These are phyloP conservation scores for Eidolon helvum DNA, from an alignment of 2,113 vertebrate species.

Conservation along the genomic window DNA sequence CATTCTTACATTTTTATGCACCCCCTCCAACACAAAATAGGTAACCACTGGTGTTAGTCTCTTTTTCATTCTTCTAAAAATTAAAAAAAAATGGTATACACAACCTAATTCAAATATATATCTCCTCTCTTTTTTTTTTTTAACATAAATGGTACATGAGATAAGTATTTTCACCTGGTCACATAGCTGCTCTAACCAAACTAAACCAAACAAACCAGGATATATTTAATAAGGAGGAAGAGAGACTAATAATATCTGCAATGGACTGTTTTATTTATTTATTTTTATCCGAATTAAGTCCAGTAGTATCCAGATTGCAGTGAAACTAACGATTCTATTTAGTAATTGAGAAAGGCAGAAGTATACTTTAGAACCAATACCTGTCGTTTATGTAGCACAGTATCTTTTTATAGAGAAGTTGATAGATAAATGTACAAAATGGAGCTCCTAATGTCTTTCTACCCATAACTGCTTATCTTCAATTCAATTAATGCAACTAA, in stretches of 20 bases:
- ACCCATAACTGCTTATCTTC: conserved; percentile 22
- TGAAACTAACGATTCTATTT: conserved; percentile 30
- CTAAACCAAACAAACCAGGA: not conserved
- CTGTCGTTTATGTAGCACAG: not conserved
- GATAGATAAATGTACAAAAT: conserved; percentile 25
- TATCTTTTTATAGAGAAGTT: not conserved
- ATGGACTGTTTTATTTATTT: not conserved
- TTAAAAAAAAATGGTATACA: not conserved
- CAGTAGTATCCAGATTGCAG: not conserved
- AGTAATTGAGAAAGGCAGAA: conserved; percentile 29
- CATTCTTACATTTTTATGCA: not conserved
- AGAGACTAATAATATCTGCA: not conserved
- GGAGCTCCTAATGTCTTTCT: not conserved
- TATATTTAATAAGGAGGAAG: not conserved
- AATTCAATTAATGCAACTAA: conserved; percentile 4
- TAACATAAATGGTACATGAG: not conserved
- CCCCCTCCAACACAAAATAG: not conserved
- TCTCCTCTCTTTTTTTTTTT: not conserved
- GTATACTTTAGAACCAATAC: conserved; percentile 1
- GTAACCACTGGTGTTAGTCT: not conserved
- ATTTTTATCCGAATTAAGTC: not conserved
- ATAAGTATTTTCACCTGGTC: not conserved
- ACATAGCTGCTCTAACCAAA: not conserved
- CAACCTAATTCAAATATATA: not conserved
- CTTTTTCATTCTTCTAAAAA: not conserved